Percentiles rank a stretch among this genome's conserved stretches.
Evolutionary conservation across 2,888 invertebrate species (phyloP).

Genomic region (Uropetala carovei): DNA sequence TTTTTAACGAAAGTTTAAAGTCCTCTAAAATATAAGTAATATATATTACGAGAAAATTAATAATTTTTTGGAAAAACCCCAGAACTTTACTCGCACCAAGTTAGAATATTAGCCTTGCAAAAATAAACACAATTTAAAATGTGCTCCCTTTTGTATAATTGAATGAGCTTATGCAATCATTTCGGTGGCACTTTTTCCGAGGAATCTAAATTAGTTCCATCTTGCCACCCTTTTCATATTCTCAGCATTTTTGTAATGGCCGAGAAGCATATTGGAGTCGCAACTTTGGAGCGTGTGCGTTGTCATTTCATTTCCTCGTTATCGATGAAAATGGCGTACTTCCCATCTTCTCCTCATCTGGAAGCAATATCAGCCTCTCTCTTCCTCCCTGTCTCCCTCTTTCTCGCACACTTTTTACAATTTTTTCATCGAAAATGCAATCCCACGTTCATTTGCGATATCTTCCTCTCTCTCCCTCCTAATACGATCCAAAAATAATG

Average conservation of each 20-base stretch:
- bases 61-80: too few relatives aligned
- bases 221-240: not conserved
- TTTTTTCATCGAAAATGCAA: slow-evolving; percentile 7
- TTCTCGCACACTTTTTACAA: slow-evolving; percentile 6
- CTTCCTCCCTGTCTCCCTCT: not conserved
- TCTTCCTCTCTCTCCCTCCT: not conserved
- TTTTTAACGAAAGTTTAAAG: too few relatives aligned
- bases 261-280: slow-evolving; percentile 34
- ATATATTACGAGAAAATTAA: too few relatives aligned
- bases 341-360: slow-evolving; percentile 42
- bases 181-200: not conserved
- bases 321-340: slow-evolving; percentile 31
- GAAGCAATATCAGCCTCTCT: slow-evolving; percentile 27
- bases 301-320: slow-evolving; percentile 30
- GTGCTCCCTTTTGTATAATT: too few relatives aligned
- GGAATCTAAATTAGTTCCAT: not conserved
- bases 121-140: too few relatives aligned
- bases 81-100: too few relatives aligned
- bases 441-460: not conserved
- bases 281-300: not conserved
- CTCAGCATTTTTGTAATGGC: slow-evolving; percentile 27
- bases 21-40: too few relatives aligned
- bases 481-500: slow-evolving; percentile 45
- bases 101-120: too few relatives aligned
- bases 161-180: not conserved